Percentiles rank a stretch among this genome's conserved stretches.
phyloP scores from a whole-genome alignment of 2,888 invertebrate species.

The Lochmaea capreae region DNA sequence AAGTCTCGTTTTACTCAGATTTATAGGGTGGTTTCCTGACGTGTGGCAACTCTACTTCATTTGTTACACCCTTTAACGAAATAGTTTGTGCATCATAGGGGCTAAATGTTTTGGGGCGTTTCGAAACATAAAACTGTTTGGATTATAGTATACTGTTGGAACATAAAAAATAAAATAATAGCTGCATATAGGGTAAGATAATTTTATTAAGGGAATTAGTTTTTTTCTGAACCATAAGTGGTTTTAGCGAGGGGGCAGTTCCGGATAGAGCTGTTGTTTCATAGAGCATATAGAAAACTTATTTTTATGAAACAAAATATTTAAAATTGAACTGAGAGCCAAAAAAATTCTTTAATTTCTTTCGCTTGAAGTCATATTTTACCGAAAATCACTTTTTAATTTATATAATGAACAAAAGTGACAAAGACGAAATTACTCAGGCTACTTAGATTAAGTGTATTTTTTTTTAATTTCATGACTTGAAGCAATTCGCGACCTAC shows the following conservation, averaged over 20 bases:
- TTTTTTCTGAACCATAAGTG: no score
- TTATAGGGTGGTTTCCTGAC: slow-evolving; percentile 11
- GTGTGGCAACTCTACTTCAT: slow-evolving; percentile 18
- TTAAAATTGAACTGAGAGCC: no score
- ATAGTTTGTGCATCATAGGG: background rate
- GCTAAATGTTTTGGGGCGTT: slow-evolving; percentile 21
- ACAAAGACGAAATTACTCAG: background rate
- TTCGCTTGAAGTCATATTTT: background rate
- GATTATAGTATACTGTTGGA: slow-evolving; percentile 3
- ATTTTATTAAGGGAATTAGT: no score
- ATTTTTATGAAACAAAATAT: no score
- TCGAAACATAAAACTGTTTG: slow-evolving; percentile 20
- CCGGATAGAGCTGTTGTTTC: no score
- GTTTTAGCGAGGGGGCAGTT: no score
- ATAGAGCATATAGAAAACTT: no score
- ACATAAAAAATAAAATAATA: background rate
- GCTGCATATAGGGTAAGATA: background rate
- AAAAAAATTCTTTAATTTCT: background rate
- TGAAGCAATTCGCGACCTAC: background rate
- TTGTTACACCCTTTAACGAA: slow-evolving; percentile 8
- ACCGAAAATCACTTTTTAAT: background rate
- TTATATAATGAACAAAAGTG: slow-evolving; percentile 5
- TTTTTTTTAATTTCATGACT: background rate
- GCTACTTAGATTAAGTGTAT: background rate
- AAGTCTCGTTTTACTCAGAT: background rate